These are phyloP conservation scores for Heterodera filipjevi DNA, from an alignment of 2,888 invertebrate species.

Conservation along the genomic window DNA sequence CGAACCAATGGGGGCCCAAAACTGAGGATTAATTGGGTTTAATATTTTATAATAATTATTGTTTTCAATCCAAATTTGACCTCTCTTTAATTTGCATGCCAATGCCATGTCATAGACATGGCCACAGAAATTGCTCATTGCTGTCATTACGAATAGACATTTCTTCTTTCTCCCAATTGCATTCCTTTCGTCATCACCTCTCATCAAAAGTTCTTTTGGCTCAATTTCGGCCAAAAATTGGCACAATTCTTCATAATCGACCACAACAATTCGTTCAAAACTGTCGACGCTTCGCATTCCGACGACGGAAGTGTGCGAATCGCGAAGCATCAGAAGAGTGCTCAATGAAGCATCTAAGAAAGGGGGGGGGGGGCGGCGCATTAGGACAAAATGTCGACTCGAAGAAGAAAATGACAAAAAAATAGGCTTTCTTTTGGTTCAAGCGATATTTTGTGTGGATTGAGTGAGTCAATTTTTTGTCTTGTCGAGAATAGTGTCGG, in stretches of 20 bases:
- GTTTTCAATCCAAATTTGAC: constrained; percentile 28
- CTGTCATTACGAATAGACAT: constrained; percentile 80
- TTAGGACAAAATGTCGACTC: neutral
- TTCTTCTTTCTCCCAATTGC: neutral
- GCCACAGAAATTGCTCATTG: constrained; percentile 93
- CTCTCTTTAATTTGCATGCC: constrained; percentile 44
- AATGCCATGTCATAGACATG: constrained; percentile 74
- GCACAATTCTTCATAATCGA: constrained; percentile 30
- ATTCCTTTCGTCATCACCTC: neutral
- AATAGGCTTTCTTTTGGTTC: no score
- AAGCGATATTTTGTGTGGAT: no score
- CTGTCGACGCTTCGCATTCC: constrained; percentile 83
- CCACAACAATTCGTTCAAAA: constrained; percentile 34
- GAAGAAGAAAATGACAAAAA: no score
- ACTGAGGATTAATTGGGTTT: constrained; percentile 31
- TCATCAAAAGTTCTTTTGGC: neutral
- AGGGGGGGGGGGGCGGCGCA: no score
- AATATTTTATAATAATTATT: neutral
- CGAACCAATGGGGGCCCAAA: constrained; percentile 65
- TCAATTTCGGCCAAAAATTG: constrained; percentile 14
- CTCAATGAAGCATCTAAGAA: neutral
- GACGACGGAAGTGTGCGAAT: constrained; percentile 92
- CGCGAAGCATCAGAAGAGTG: constrained; percentile 65
- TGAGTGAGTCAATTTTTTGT: neutral
- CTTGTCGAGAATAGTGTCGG: no score